phyloP scores from a whole-genome alignment of 2,797 vertebrate genomes.

The Darevskia nairensis region DNA sequence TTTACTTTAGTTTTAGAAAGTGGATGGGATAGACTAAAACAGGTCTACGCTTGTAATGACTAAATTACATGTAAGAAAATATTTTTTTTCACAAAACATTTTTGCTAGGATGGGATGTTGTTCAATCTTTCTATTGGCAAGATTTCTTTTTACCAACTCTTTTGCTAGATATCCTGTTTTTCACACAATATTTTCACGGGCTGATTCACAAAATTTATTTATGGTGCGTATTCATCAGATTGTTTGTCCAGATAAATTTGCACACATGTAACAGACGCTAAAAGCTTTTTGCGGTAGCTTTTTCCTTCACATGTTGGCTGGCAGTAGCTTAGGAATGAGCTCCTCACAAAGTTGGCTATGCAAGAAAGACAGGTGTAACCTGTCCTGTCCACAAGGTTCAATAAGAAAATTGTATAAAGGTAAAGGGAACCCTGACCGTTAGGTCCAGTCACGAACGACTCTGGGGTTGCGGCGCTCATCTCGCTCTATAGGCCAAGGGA shows the following conservation, averaged over 20 bases:
- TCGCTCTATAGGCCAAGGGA: too few species aligned
- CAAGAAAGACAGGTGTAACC: neutral
- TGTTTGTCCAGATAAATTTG: too few species aligned
- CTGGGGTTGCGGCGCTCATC: too few species aligned
- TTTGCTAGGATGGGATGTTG: neutral
- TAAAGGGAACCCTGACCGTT: too few species aligned
- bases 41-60: neutral
- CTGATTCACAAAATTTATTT: neutral
- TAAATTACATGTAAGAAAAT: neutral
- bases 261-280: neutral
- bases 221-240: too few species aligned
- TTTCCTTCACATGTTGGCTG: neutral
- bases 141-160: neutral
- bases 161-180: neutral
- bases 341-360: neutral
- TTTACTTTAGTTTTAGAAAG: neutral
- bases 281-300: neutral
- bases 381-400: constrained; percentile 24
- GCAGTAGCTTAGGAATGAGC: accelerated
- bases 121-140: neutral
- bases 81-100: neutral
- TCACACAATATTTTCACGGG: neutral
- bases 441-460: too few species aligned
- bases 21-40: neutral
- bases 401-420: constrained; percentile 36